Base-by-base conservation (phyloP, 1,140 invertebrate genomes). In the Lasioglossum albipes region DNA sequence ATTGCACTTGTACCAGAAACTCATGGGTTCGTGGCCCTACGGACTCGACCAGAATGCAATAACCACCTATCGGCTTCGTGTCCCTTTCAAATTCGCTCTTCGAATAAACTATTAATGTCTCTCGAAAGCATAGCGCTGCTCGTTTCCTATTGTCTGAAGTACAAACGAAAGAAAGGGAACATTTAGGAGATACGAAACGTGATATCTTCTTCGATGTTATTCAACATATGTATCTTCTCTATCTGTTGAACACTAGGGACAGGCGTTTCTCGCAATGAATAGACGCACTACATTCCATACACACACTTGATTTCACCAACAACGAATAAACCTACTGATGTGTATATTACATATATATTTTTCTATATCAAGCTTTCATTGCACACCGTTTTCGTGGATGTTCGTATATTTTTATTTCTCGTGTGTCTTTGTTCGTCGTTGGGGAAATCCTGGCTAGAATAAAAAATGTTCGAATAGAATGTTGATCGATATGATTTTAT, bases 91-190 rank as follows among this genome's bases (percentile, higher is more conserved):
- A 64, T 42, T 68, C 59, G 72, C 87, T 82, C 81, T 88, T 88
- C 36, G 71, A 84, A 64, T 79, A 84, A n/a, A 89, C 81, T 59
- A 90, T 57, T 65, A 91, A 84, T 57, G 86, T 87, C 85, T 91
- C 90, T 31, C 82, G 82, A 74, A 91, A 91, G 59, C 87, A 91
- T 27, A 91, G 67, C 31, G 83, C 77, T 69, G 83, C 61, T 78
- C 73, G 79, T 61, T 70, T 88, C 22, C 1, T 68, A 13, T 86
- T 41, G 42, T 90, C 90, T 90, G 65, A 85, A 69, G 67, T 72
- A 54, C 68, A 71, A 71, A 81, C 36, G 20, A 64, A 70, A 42
- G 1, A 10, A 2, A 16, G 9, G 45, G 13, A 49, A 49, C 52
- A 52, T 41, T 52, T 22, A 65, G 13, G 1, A 45, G 31, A 54